Evolutionary conservation across 1,140 invertebrate species (phyloP), one percentile per base, ranked within the genome.

Genomic region (Myzus persicae): DNA sequence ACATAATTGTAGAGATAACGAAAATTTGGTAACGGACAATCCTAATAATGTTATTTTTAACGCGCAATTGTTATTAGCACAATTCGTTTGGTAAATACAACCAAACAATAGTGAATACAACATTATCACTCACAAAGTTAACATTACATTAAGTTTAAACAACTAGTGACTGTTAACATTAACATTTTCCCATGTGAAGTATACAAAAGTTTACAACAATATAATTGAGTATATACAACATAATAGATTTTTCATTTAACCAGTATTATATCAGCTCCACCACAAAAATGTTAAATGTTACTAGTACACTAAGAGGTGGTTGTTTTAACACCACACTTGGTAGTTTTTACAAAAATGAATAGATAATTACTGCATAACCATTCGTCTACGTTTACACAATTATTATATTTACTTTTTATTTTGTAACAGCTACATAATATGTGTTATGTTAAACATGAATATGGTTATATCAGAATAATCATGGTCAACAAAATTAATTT

Each of bases 61-160:
- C 76, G 76, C n/a, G 11, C 36, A 81, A 81, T 38, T 38, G 67
- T 31, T 76, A 76, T 48, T 48, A 48, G 46, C 46, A 48, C 46
- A 76, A 76, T 76, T 76, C 26, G 46, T 76, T 11, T 76, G n/a
- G 36, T 81, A 81, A 81, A 81, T 38, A 81, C 76, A 81, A 81
- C 76, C n/a, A 81, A 81, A 81, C n/a, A 81, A 81, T 81, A 38
- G 36, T 81, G n/a, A 81, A 81, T 38, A 81, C 36, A 81, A 81
- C 76, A 36, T 11, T 36, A 81, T 36, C 31, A 81, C 67, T 44
- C 42, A 44, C 42, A 44, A 44, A 44, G 67, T 59, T 48, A 48
- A 48, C 46, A 48, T 9, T 48, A 48, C 46, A 48, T 8, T 48
- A 14, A 48, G 46, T 48, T 48, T 48, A 48, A 48, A 48, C 46